phyloP scores from a whole-genome alignment of 2,888 invertebrate genomes.

The Drosophila yooni region DNA sequence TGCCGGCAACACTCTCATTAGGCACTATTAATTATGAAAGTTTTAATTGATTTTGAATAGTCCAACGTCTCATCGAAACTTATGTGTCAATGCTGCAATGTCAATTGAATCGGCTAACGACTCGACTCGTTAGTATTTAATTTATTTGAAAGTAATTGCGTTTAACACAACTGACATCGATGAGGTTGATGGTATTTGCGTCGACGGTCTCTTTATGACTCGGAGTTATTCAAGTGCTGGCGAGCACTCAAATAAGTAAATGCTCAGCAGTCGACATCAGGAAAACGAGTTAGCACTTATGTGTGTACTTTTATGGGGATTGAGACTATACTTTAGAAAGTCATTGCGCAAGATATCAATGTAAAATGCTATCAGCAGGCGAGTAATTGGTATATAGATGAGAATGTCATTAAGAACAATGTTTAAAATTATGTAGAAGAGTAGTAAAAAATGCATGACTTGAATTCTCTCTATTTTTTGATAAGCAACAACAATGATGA shows the following conservation, averaged over 20 bases:
- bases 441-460: neutral
- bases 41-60: constrained; percentile 51
- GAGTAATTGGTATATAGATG: neutral
- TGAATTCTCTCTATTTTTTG: neutral
- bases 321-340: constrained; percentile 34
- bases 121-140: constrained; percentile 44
- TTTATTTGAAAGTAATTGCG: constrained; percentile 60
- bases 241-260: constrained; percentile 29
- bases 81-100: constrained; percentile 29
- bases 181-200: constrained; percentile 28
- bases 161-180: constrained; percentile 47
- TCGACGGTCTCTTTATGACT: constrained; percentile 40
- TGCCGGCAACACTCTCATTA: constrained; percentile 44
- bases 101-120: constrained; percentile 17
- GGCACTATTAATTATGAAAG: constrained; percentile 64
- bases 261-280: constrained; percentile 10
- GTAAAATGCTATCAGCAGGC: constrained; percentile 9
- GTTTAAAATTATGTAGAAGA: neutral
- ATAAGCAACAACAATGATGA: neutral
- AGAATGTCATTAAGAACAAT: constrained; percentile 5
- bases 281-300: constrained; percentile 46
- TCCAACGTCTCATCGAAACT: constrained; percentile 18
- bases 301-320: constrained; percentile 15
- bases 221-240: constrained; percentile 46
- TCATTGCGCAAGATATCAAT: constrained; percentile 12